Conservation (phyloP, 35 echinoderm and acorn worm genomes). For the Apostichopus californicus region DNA sequence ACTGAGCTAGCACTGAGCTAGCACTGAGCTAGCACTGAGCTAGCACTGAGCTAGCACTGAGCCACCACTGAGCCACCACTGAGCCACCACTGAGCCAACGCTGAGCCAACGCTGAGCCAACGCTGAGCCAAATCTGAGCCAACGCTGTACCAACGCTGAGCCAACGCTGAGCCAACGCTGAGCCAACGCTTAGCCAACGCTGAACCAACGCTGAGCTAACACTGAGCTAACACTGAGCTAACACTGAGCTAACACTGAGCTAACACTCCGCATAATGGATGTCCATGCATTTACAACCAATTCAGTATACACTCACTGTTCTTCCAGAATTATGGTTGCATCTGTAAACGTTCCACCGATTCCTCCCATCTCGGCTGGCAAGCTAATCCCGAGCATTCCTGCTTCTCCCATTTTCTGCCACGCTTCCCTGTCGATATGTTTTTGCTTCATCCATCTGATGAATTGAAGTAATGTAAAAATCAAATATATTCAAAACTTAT, state of each 20-base stretch:
- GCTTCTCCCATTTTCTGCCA: conserved; percentile 56
- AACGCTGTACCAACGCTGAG: background rate
- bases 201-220: no score
- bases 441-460: conserved; percentile 69
- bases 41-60: background rate
- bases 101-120: background rate
- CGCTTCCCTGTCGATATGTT: conserved; percentile 42
- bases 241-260: background rate
- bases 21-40: no score
- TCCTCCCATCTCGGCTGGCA: conserved; percentile 64
- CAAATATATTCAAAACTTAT: no score
- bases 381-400: conserved; percentile 69
- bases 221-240: no score
- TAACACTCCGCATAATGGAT: background rate
- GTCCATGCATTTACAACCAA: background rate
- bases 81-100: no score
- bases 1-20: no score
- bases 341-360: conserved; percentile 64
- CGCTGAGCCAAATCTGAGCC: background rate
- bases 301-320: conserved; percentile 60
- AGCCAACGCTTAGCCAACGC: no score
- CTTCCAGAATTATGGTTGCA: conserved; percentile 58
- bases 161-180: background rate
- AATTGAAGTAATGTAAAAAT: background rate
- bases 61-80: background rate